Percentiles rank a stretch among this genome's conserved stretches.
Conservation (phyloP, 1,140 invertebrate genomes). For the Akabosia matsudoensis region DNA sequence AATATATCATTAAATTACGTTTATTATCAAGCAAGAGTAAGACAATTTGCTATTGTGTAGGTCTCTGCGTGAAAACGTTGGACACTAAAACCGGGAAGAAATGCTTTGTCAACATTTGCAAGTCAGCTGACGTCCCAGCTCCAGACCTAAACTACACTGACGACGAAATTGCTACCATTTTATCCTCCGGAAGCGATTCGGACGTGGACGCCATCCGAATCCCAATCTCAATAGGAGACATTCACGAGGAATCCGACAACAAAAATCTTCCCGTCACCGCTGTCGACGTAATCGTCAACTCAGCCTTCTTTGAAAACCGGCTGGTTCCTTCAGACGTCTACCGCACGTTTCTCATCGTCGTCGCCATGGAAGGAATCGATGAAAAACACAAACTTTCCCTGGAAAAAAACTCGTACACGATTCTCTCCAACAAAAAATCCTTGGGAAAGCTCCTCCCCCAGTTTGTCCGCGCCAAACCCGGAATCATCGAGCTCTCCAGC, state of each 20-base stretch:
- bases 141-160: conserved; percentile 73
- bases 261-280: conserved; percentile 64
- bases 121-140: conserved; percentile 68
- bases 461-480: conserved; percentile 27
- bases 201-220: conserved; percentile 64
- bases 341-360: conserved; percentile 69
- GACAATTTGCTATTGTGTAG: conserved; percentile 54
- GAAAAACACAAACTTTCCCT: conserved; percentile 70
- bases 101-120: conserved; percentile 76
- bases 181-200: conserved; percentile 56
- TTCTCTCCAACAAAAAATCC: conserved; percentile 37
- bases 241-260: conserved; percentile 74
- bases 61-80: conserved; percentile 77
- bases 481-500: background rate
- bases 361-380: conserved; percentile 69
- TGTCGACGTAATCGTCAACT: conserved; percentile 74
- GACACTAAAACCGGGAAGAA: conserved; percentile 66
- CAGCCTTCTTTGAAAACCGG: conserved; percentile 65
- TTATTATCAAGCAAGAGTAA: background rate
- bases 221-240: conserved; percentile 82
- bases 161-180: conserved; percentile 58
- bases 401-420: conserved; percentile 51
- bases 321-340: conserved; percentile 65
- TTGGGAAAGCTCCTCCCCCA: conserved; percentile 42
- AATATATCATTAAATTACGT: background rate